phyloP scores from a whole-genome alignment of 1,140 invertebrate species.

The Aphelenchoides besseyi region DNA sequence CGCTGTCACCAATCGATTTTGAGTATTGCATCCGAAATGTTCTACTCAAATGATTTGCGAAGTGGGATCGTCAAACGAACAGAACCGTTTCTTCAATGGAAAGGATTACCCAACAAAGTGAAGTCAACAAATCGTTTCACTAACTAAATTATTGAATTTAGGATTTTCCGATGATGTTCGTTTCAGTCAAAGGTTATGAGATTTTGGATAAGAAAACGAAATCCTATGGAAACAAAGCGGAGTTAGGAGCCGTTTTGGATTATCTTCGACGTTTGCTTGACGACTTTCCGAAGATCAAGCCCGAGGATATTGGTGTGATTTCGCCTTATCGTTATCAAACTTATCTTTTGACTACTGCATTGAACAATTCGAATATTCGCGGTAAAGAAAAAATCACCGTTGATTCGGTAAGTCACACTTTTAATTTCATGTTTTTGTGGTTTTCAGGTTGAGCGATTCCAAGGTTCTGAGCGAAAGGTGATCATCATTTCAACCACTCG shows the following conservation, averaged over 20 bases:
- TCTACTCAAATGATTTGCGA: constrained; percentile 1
- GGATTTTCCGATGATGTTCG: constrained; percentile 13
- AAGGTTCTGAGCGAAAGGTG: constrained; percentile 14
- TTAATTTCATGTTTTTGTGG: not conserved
- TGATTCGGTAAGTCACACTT: not conserved
- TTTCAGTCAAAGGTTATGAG: not conserved
- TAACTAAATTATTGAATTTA: constrained; percentile 18
- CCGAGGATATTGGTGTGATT: constrained; percentile 10
- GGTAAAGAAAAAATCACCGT: constrained; percentile 10
- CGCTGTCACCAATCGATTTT: constrained; percentile 15
- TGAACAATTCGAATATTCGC: not conserved
- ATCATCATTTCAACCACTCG: constrained; percentile 1
- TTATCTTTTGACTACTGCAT: not conserved
- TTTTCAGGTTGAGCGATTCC: constrained; percentile 4
- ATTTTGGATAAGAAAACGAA: not conserved
- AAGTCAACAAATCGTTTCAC: not conserved
- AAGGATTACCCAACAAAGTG: constrained; percentile 2
- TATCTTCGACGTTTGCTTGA: not conserved
- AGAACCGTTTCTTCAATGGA: not conserved
- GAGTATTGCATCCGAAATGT: not conserved
- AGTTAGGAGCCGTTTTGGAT: not conserved
- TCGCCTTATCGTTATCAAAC: constrained; percentile 10
- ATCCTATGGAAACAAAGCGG: constrained; percentile 9
- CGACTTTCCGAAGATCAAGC: not conserved
- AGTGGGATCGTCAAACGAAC: too few relatives aligned